Base-by-base conservation (phyloP, 2,113 vertebrate species). In the Echinops telfairi region DNA sequence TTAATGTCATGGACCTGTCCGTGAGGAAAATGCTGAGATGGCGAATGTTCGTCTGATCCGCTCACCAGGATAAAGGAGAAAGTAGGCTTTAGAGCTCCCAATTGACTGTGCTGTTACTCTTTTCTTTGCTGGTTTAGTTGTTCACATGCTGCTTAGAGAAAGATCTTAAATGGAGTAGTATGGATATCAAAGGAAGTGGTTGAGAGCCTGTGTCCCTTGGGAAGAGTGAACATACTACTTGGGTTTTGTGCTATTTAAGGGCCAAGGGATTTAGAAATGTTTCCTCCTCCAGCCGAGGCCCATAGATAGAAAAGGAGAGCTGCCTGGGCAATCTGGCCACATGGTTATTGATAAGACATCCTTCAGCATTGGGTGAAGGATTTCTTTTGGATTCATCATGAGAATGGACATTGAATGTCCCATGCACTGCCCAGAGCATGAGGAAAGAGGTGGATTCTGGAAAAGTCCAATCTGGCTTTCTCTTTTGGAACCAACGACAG, bases 331-430 rank as follows among this genome's bases (percentile, higher is more conserved):
- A 36, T 36, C 33, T 36, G 71, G 77, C 8, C 29, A 38, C 16
- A 1, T 80, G 73, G 47, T 68, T 83, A 76, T 71, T 88, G 47
- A 71, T 23, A 83, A 68, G 36, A 20, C n/a, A 89, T 89, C 43
- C 1, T 71, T 85, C 76, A 91, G 43, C 25, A 23, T 86, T 38
- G 68, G 82, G 77, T 70, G 36, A 92, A 86, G 19, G 40, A 29
- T 36, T 15, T 7, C 73, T 83, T 93, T 92, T 87, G 53, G 36
- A 70, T 83, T 71, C 90, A 90, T 23, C 27, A 70, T 89, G 86
- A 92, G 90, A 83, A 80, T 64, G 77, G 64, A 89, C 79, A 88
- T 6, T 3, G 29, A 92, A 47, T 22, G 43, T 4, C 82, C 38
- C 31, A n/a, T 86, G 31, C 23, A 68, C 47, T 27, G 15, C 17